Percentiles rank a stretch among this genome's conserved stretches.
phyloP scores from a whole-genome alignment of 2,113 vertebrate species.

The Halcyon senegalensis region DNA sequence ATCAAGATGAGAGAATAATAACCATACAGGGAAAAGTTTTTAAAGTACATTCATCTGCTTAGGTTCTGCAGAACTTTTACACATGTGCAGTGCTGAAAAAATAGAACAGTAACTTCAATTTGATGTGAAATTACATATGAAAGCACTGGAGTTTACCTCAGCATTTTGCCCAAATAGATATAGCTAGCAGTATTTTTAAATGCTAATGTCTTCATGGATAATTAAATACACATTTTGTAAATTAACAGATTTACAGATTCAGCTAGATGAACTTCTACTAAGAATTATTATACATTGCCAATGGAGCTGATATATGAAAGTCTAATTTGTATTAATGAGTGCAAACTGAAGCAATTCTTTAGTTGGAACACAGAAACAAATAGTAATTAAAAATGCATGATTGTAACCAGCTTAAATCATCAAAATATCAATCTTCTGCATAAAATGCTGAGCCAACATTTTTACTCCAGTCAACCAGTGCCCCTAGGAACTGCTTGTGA shows the following conservation, averaged over 20 bases:
- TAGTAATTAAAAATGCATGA: not conserved
- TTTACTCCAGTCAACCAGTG: not conserved
- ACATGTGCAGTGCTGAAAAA: slow-evolving; percentile 1
- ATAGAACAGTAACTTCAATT: not conserved
- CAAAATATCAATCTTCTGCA: not conserved
- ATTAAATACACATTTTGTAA: not conserved
- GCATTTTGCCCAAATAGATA: not conserved
- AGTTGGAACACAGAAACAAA: not conserved
- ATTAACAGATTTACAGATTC: not conserved
- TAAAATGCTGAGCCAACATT: not conserved
- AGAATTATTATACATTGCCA: not conserved
- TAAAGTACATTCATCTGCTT: slow-evolving; percentile 22
- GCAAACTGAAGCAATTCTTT: not conserved
- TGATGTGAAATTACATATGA: not conserved
- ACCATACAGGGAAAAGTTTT: not conserved
- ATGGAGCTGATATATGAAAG: not conserved
- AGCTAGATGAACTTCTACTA: not conserved
- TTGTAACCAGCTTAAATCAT: not conserved
- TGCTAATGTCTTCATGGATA: not conserved
- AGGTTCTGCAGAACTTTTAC: not conserved
- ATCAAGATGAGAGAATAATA: not conserved
- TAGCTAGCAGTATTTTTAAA: not conserved
- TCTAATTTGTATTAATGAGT: not conserved
- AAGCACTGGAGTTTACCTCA: not conserved
- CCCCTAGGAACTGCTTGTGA: not conserved